phyloP scores from a whole-genome alignment of 2,113 vertebrate genomes.

The Dipodomys stephensi region DNA sequence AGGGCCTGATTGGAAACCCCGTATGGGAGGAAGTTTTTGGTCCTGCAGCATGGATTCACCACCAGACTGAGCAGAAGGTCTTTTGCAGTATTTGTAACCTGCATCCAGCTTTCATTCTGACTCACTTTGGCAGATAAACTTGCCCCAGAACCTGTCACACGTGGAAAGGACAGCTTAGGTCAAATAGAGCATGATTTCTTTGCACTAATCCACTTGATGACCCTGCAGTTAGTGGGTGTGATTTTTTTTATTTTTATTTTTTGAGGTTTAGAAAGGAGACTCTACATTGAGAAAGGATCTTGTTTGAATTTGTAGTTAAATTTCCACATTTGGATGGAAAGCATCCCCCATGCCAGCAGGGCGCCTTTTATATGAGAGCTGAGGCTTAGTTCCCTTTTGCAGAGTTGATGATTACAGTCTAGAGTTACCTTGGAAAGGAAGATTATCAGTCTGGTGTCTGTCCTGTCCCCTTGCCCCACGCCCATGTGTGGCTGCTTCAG shows the following conservation, averaged over 20 bases:
- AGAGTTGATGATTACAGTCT: neutral
- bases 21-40: neutral
- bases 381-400: neutral
- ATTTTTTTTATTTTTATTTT: neutral
- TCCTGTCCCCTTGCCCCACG: neutral
- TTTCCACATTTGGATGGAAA: conserved; percentile 15
- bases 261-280: conserved; percentile 37
- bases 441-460: neutral
- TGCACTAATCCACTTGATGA: neutral
- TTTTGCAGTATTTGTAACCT: neutral
- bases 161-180: neutral
- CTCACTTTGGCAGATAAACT: neutral
- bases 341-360: neutral
- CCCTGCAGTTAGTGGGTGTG: neutral
- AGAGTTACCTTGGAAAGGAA: neutral
- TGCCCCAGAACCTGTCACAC: neutral
- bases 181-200: neutral
- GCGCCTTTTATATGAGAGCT: neutral
- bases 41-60: neutral
- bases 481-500: neutral
- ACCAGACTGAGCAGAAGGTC: neutral
- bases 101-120: neutral
- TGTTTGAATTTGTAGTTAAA: neutral
- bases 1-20: conserved; percentile 48
- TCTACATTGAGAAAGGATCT: neutral